A percentile compares a stretch with the other conserved stretches of the same genome.
Evolutionary conservation across 2,113 vertebrate genomes (phyloP).

Genomic region (Clarias magur): DNA sequence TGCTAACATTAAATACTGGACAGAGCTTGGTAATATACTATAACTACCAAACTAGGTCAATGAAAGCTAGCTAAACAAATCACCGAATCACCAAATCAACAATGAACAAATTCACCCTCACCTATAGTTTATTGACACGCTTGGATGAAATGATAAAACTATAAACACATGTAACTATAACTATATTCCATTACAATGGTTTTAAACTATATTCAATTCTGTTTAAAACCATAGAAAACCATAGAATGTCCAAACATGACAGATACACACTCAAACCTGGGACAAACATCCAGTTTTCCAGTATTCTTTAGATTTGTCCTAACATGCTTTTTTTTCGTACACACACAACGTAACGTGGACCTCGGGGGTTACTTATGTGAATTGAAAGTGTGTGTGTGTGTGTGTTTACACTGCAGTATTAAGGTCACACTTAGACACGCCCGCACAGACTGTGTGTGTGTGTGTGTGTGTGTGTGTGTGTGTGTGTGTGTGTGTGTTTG

Average conservation of each 20-base stretch:
- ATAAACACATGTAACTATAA: background rate
- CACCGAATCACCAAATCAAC: too few relatives aligned
- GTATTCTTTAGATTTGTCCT: background rate
- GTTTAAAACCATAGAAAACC: background rate
- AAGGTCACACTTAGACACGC: slow-evolving; percentile 16
- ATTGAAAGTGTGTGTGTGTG: background rate
- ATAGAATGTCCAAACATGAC: background rate
- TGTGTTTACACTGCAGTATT: slow-evolving; percentile 11
- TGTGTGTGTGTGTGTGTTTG: slow-evolving; percentile 15
- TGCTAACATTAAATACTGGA: background rate
- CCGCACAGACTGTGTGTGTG: background rate
- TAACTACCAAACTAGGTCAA: too few relatives aligned
- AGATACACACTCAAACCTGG: background rate
- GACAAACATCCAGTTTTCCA: background rate
- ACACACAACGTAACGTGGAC: background rate
- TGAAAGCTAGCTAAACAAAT: background rate
- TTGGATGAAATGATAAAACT: background rate
- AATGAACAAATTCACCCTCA: background rate
- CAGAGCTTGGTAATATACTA: too few relatives aligned
- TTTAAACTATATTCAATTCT: background rate
- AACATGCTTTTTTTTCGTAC: background rate
- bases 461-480: background rate
- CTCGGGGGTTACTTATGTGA: slow-evolving; percentile 20
- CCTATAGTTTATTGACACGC: background rate
- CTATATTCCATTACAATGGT: background rate